Evolutionary conservation across 2,888 invertebrate species (phyloP).

Genomic region (Trileptium ribeirensis): DNA sequence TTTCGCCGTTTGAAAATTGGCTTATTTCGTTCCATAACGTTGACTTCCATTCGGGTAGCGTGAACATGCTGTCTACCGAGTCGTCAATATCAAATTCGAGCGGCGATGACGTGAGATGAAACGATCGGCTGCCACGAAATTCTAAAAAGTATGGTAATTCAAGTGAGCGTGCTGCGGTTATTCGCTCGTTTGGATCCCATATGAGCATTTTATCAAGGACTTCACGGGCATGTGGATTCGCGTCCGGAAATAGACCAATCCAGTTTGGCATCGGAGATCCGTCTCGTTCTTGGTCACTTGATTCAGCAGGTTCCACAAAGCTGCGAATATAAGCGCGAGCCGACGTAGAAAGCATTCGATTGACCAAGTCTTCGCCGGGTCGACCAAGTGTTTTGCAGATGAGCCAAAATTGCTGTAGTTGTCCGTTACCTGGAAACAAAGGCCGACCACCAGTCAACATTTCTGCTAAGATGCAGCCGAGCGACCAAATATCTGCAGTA

Average conservation of each 20-base stretch:
- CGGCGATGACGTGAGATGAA: not conserved
- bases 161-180: not conserved
- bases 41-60: not conserved
- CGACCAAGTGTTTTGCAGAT: not conserved
- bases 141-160: not conserved
- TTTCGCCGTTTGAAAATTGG: not conserved
- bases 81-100: not conserved
- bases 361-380: conserved; percentile 5
- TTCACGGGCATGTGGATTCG: conserved; percentile 3
- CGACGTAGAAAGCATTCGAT: not conserved
- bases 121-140: not conserved
- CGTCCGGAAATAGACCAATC: not conserved
- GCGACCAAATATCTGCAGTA: conserved; percentile 19
- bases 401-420: conserved; percentile 1
- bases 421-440: conserved; percentile 15
- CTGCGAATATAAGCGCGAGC: conserved; percentile 4
- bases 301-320: not conserved
- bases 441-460: conserved; percentile 15
- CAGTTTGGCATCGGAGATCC: too few species aligned
- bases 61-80: not conserved
- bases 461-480: conserved; percentile 21
- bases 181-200: conserved; percentile 10
- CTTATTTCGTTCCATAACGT: not conserved
- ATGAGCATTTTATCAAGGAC: not conserved
- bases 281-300: not conserved